Base-by-base conservation (phyloP, 2,113 vertebrate species). In the Vulpes vulpes region DNA sequence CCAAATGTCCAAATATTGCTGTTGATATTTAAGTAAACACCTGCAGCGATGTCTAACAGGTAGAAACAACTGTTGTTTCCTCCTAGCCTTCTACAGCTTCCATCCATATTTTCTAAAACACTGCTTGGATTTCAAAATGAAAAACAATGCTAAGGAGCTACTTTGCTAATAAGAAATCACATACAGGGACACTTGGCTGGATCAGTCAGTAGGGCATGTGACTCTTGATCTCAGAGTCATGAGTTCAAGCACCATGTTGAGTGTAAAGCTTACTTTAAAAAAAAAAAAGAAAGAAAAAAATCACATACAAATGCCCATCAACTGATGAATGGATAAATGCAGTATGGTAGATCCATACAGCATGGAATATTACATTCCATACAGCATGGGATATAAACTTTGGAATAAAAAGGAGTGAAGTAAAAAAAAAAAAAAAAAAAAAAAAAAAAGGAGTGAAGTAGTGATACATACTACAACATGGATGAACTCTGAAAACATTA, bases 1-100 rank as follows among this genome's bases (percentile, higher is more conserved):
- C 76, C 73, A 96, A 95, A 95, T 74, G 35, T 85, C 35, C 71
- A 94, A 94, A 94, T 89, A 97, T 64, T 84, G 93, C 32, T 91
- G 43, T 65, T 85, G 32, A 53, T 82, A 60, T 96, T 65, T 96
- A 91, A 96, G 55, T 81, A 88, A 95, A 93, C 32, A 95, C 51
- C 84, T n/a, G 12, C 59, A 35, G 49, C 82, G 53, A 59, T 73
- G 19, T 81, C 93, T 93, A 84, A 88, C n/a, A 91, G 35, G 32
- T 53, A 84, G 76, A 81, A 96, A 88, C 55, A 94, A 85, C 71
- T 57, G 49, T 32, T 71, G 27, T 79, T 83, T 97, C 53, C 73
- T 83, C 57, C 78, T 17, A 53, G 43, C 59, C 89, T 81, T 94
- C 51, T 81, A 73, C 76, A 93, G 87, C 27, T 79, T 94, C 55